These are phyloP conservation scores for Zosterops pallidus DNA, from an alignment of 2,113 vertebrate genomes.

Conservation along the genomic window DNA sequence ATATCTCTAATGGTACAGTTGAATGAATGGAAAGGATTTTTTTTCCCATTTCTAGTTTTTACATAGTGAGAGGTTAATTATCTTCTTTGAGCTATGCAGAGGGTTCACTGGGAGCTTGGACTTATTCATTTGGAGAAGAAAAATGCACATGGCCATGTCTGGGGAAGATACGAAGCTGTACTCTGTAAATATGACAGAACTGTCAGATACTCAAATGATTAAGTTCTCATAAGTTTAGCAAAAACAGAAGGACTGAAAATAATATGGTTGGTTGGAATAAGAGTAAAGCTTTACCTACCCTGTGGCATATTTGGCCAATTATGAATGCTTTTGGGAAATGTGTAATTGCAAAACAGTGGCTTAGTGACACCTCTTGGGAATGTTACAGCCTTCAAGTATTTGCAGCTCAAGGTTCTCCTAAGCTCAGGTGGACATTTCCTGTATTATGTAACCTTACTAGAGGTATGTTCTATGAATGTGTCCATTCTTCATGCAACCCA, in stretches of 20 bases:
- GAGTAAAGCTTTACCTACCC: background rate
- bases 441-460: background rate
- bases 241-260: background rate
- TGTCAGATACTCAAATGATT: background rate
- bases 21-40: background rate
- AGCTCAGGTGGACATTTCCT: background rate
- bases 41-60: background rate
- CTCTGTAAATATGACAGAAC: background rate
- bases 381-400: background rate
- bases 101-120: background rate
- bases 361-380: background rate
- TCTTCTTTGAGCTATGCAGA: background rate
- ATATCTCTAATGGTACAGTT: background rate
- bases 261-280: background rate
- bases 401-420: background rate
- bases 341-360: background rate
- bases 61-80: background rate
- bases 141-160: background rate
- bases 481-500: background rate
- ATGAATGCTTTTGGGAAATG: background rate
- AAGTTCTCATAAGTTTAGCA: background rate
- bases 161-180: background rate
- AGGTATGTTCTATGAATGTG: background rate
- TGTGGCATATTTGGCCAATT: background rate
- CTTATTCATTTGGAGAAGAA: background rate